These are phyloP conservation scores for Eupithecia abbreviata DNA, from an alignment of 2,888 invertebrate genomes.

Conservation along the genomic window DNA sequence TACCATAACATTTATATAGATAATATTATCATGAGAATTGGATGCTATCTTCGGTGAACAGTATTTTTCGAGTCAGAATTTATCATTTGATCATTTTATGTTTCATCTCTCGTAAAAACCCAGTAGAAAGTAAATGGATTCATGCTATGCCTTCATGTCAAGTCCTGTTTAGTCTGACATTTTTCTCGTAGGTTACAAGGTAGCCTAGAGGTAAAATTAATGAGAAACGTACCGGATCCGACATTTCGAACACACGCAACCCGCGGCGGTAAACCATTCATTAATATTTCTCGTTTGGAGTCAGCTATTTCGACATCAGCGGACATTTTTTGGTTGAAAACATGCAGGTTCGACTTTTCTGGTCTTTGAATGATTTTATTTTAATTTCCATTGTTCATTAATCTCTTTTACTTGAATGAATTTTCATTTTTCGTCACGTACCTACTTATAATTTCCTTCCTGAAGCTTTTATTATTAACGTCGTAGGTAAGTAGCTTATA, in stretches of 20 bases:
- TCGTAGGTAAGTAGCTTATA: not conserved
- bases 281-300: constrained; percentile 50
- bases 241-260: constrained; percentile 50
- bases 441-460: not conserved
- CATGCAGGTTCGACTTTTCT: not conserved
- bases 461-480: too few species aligned
- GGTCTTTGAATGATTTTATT: not conserved
- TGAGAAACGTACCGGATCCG: constrained; percentile 42
- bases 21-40: constrained; percentile 36
- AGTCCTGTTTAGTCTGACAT: not conserved
- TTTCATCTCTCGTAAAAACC: not conserved
- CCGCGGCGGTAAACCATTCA: constrained; percentile 47
- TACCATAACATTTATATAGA: constrained; percentile 5
- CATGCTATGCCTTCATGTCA: not conserved
- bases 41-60: not conserved
- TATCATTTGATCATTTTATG: not conserved
- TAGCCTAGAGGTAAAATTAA: constrained; percentile 46
- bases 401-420: not conserved
- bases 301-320: constrained; percentile 20
- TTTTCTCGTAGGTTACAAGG: constrained; percentile 8
- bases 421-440: not conserved
- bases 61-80: not conserved
- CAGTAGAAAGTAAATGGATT: not conserved
- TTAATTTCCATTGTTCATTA: not conserved
- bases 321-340: constrained; percentile 9